Evolutionary conservation across 2,888 invertebrate species (phyloP).

Genomic region (Lasioglossum morio): DNA sequence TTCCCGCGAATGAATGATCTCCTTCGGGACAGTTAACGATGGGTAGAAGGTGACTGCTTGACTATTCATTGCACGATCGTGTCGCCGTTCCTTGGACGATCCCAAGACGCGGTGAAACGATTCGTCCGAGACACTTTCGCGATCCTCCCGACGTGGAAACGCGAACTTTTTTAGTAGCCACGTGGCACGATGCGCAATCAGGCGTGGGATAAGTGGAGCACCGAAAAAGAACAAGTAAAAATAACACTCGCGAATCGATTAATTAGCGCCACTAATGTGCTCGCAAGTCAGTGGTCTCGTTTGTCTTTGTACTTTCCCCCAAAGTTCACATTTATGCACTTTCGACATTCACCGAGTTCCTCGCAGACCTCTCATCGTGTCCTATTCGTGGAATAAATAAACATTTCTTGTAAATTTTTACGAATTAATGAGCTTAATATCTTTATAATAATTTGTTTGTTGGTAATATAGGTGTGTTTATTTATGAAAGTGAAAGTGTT

Average conservation of each 20-base stretch:
- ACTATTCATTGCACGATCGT: slow-evolving; percentile 62
- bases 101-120: not conserved
- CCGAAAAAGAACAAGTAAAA: slow-evolving; percentile 43
- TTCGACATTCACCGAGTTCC: not conserved
- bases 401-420: not conserved
- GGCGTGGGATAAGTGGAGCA: slow-evolving; percentile 14
- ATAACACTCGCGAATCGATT: slow-evolving; percentile 36
- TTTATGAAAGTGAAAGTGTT: no score
- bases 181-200: slow-evolving; percentile 1
- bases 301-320: not conserved
- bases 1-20: slow-evolving; percentile 39
- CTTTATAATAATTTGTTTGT: no score
- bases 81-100: slow-evolving; percentile 20
- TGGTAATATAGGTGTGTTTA: no score
- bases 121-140: slow-evolving; percentile 6
- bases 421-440: no score
- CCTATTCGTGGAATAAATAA: not conserved
- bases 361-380: not conserved
- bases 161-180: not conserved
- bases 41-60: slow-evolving; percentile 46
- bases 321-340: slow-evolving; percentile 4
- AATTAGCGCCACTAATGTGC: slow-evolving; percentile 32
- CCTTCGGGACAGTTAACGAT: slow-evolving; percentile 45
- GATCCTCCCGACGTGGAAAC: not conserved
- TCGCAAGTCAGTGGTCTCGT: not conserved